Evolutionary conservation across 2,888 invertebrate species (phyloP).

Genomic region (Eupithecia pulchellata): DNA sequence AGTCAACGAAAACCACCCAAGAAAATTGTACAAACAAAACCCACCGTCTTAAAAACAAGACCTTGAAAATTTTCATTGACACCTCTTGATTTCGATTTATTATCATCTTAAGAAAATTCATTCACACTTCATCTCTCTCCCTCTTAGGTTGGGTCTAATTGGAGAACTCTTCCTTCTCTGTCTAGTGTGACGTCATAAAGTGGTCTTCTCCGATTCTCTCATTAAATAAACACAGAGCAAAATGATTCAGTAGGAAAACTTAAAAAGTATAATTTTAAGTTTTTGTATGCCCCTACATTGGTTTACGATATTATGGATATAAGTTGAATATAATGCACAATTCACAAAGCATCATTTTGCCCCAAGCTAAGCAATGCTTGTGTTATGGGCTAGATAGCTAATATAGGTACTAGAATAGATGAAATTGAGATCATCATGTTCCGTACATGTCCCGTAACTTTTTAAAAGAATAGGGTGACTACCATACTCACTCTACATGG

Average conservation of each 20-base stretch:
- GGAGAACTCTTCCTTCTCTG: conserved; percentile 53
- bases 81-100: conserved; percentile 70
- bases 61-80: conserved; percentile 53
- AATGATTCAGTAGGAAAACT: conserved; percentile 38
- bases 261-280: background rate
- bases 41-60: conserved; percentile 34
- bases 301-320: too few relatives aligned
- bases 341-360: background rate
- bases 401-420: background rate
- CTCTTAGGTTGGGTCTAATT: conserved; percentile 41
- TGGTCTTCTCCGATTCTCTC: conserved; percentile 81
- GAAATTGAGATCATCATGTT: too few relatives aligned
- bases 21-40: background rate
- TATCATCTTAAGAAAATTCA: conserved; percentile 75
- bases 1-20: background rate
- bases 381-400: too few relatives aligned
- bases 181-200: conserved; percentile 81
- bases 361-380: background rate
- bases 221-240: conserved; percentile 81
- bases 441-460: too few relatives aligned
- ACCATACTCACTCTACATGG: too few relatives aligned
- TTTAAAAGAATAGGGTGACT: too few relatives aligned
- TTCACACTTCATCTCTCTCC: conserved; percentile 66
- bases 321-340: background rate
- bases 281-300: too few relatives aligned